Evolutionary conservation across 2,113 vertebrate species (phyloP).

Genomic region (Plecotus auritus): DNA sequence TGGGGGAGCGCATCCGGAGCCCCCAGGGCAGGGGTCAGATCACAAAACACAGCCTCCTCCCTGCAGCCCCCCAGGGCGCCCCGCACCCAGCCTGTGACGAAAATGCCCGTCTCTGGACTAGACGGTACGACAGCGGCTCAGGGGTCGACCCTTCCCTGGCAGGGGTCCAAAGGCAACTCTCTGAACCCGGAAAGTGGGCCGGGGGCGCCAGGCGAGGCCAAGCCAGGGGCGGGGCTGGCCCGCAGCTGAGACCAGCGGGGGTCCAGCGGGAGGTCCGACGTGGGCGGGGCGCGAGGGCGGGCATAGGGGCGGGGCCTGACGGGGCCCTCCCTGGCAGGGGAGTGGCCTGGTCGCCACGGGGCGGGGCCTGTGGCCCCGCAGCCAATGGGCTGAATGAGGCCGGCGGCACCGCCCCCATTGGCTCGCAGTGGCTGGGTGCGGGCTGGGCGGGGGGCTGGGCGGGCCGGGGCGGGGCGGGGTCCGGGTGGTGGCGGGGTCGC

Average conservation of each 20-base stretch:
- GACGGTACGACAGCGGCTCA: neutral
- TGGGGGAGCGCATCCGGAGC: no score
- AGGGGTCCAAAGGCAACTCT: neutral
- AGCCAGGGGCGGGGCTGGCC: neutral
- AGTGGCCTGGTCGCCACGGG: neutral
- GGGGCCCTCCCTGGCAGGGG: neutral
- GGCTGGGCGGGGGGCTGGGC: neutral
- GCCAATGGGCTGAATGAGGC: slow-evolving; percentile 58
- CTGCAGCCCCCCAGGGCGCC: neutral
- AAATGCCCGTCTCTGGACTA: neutral
- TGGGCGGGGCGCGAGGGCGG: neutral
- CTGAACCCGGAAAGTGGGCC: rapidly evolving
- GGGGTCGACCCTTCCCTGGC: neutral
- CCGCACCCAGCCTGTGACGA: neutral
- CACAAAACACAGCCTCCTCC: neutral
- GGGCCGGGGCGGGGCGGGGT: slow-evolving; percentile 6
- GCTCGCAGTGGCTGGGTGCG: neutral
- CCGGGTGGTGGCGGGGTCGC: neutral
- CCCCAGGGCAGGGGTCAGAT: neutral
- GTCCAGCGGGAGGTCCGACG: rapidly evolving
- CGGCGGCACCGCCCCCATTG: neutral
- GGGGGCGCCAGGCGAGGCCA: neutral
- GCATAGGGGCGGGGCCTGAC: neutral
- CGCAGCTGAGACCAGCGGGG: rapidly evolving
- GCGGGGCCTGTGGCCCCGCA: neutral